phyloP scores from a whole-genome alignment of 2,888 invertebrate genomes.

The Opisthograptis luteolata region DNA sequence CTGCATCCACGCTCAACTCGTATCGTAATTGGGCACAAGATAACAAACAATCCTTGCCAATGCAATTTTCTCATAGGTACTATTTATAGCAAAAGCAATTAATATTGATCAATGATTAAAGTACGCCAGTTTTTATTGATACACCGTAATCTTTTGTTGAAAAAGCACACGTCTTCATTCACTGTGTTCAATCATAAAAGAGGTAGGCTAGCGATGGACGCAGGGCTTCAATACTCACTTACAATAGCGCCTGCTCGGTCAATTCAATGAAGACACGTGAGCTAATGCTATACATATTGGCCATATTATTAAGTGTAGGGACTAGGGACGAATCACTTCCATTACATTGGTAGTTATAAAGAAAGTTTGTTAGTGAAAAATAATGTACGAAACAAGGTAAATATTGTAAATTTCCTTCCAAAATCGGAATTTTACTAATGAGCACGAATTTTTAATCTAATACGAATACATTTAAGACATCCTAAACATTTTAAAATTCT shows the following conservation, averaged over 20 bases:
- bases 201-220: neutral
- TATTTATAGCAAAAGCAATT: no score
- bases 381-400: no score
- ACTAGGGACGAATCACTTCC: constrained; percentile 5
- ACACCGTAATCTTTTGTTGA: no score
- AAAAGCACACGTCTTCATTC: no score
- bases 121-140: no score
- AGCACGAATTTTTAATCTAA: neutral
- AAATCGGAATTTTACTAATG: constrained; percentile 9
- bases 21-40: neutral
- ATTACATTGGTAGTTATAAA: constrained; percentile 7
- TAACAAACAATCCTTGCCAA: constrained; percentile 2
- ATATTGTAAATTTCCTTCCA: neutral
- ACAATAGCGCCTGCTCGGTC: constrained; percentile 17
- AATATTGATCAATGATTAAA: no score
- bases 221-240: constrained; percentile 5
- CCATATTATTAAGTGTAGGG: no score
- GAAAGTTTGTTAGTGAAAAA: no score
- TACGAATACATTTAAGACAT: no score
- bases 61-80: constrained; percentile 3
- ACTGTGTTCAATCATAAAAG: no score
- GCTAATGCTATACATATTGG: constrained; percentile 17
- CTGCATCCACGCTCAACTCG: neutral
- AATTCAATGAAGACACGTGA: constrained; percentile 23
- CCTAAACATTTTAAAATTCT: no score